Percentiles rank a stretch among this genome's conserved stretches.
Conservation (phyloP, 2,113 vertebrate genomes). For the pig (Sus scrofa) region DNA sequence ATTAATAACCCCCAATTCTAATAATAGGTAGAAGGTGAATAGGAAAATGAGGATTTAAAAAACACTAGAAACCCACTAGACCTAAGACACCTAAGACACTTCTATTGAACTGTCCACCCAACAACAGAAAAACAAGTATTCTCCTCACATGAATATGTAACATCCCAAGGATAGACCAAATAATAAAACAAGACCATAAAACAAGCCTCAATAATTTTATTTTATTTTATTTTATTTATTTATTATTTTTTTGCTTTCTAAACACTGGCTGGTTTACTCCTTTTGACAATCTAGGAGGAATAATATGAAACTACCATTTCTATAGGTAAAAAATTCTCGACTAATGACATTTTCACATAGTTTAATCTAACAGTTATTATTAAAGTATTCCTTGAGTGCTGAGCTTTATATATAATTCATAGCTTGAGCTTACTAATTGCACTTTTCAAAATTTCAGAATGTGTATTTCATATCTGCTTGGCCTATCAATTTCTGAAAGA, state of each 20-base stretch:
- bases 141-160: not conserved
- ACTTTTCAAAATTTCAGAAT: not conserved
- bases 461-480: not conserved
- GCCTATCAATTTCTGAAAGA: conserved; percentile 21
- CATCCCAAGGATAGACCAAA: not conserved
- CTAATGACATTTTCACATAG: not conserved
- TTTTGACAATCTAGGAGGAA: not conserved
- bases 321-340: conserved; percentile 14
- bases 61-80: not conserved
- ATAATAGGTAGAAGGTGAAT: not conserved
- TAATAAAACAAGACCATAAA: not conserved
- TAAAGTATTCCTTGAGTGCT: not conserved
- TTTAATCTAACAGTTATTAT: not conserved
- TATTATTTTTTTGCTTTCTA: conserved; percentile 14
- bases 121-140: not conserved
- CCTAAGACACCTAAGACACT: not conserved
- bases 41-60: not conserved
- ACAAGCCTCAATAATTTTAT: not conserved
- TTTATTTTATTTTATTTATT: too few relatives aligned
- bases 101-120: not conserved
- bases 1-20: not conserved
- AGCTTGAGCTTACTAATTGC: not conserved
- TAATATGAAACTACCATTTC: not conserved
- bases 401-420: not conserved
- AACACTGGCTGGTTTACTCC: not conserved